These are phyloP conservation scores for Platalea minor DNA, from an alignment of 2,797 vertebrate genomes.

Conservation along the genomic window DNA sequence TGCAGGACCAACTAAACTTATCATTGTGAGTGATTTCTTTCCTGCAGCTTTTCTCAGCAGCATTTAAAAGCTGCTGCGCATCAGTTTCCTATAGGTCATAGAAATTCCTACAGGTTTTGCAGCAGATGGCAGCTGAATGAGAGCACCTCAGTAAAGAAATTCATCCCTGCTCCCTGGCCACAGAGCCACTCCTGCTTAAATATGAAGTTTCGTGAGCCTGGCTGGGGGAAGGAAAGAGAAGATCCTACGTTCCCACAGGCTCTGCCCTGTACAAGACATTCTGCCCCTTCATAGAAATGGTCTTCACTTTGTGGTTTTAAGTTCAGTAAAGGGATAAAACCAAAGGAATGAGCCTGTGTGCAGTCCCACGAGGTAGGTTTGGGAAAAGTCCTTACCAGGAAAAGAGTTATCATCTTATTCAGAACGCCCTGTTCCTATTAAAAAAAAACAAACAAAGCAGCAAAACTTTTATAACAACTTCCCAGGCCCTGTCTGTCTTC, in stretches of 20 bases:
- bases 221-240: not conserved
- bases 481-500: not conserved
- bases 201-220: not conserved
- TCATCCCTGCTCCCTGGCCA: not conserved
- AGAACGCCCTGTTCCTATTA: not conserved
- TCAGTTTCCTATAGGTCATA: constrained; percentile 7
- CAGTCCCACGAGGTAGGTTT: not conserved
- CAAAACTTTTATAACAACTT: not conserved
- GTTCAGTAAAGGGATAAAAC: not conserved
- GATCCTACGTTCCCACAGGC: not conserved
- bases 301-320: not conserved
- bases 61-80: not conserved
- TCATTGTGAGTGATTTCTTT: constrained; percentile 42
- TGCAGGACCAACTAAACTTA: not conserved
- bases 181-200: not conserved
- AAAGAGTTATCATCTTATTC: not conserved
- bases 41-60: constrained; percentile 41
- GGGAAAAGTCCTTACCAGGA: not conserved
- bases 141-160: not conserved
- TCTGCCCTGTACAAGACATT: not conserved
- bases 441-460: not conserved
- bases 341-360: not conserved
- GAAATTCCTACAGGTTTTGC: constrained; percentile 49
- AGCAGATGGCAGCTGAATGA: constrained; percentile 39
- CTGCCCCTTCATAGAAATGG: not conserved